Evolutionary conservation across 1,140 invertebrate species (phyloP), one percentile per base, ranked within the genome.

Genomic region (Polypedilum vanderplanki): DNA sequence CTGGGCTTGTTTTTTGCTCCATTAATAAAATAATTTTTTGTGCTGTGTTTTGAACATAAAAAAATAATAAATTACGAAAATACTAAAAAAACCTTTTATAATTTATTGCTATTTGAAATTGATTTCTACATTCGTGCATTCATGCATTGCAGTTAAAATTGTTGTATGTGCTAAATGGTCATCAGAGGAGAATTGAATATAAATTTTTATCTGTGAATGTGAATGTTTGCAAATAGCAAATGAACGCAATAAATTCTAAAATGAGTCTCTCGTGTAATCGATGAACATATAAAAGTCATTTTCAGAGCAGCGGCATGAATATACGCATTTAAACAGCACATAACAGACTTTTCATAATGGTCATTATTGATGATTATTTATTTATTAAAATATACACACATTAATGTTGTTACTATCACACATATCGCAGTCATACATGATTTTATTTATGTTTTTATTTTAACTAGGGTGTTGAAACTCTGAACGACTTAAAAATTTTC

Each of bases 111-210:
- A 57, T 57, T 33, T 15, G 46, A 57, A 57, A 57, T 57, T 57
- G 46, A 57, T 57, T 57, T 57, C 46, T 57, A 57, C 12, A 57
- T 57, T n/a, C 46, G n/a, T 57, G 12, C 12, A n/a, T n/a, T 57
- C 46, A 33, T 33, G 46, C 46, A 57, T 57, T 57, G 46, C 46
- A 57, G n/a, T 57, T 57, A 4, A 12, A 57, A 57, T 57, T 57
- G 41, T 15, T 46, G n/a, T 57, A 57, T 57, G 46, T 57, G 46
- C 46, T 57, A 57, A 57, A 57, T 57, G 46, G 46, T 57, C 46
- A 57, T 57, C 46, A 57, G 46, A 57, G 46, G 46, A 57, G 46
- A 57, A 57, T 57, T 57, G 46, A 57, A 57, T 46, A 46, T n/a
- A 33, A 3, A 33, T 33, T 33, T 33, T 33, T 33, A 33, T 33